phyloP scores from a whole-genome alignment of 2,797 vertebrate species.

The Nothura maculosa region DNA sequence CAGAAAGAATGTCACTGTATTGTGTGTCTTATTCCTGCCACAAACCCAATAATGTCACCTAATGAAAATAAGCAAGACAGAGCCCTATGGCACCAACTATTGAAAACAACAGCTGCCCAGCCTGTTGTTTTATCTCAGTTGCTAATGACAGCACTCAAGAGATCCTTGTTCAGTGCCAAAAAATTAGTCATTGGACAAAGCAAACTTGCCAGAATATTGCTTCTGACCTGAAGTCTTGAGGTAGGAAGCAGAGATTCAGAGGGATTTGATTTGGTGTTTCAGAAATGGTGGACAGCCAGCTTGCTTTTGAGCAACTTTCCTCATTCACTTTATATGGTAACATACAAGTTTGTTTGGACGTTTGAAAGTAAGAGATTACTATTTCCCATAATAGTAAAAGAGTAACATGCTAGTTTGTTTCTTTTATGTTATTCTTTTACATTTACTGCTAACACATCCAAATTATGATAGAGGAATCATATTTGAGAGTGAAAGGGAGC shows the following conservation, averaged over 20 bases:
- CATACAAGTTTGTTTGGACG: not conserved
- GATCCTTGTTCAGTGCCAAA: not conserved
- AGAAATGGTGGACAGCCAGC: not conserved
- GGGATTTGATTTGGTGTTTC: not conserved
- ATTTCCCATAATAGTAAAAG: not conserved
- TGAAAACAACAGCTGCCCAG: not conserved
- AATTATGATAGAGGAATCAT: not conserved
- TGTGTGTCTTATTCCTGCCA: not conserved
- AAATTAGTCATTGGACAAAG: conserved; percentile 1
- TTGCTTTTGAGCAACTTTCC: not conserved
- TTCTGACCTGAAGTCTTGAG: not conserved
- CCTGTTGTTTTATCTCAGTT: not conserved
- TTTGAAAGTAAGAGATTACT: not conserved
- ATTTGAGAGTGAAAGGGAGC: not conserved
- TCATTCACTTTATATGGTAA: not conserved
- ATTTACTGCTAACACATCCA: not conserved
- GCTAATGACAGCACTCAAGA: not conserved
- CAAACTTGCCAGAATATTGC: not conserved
- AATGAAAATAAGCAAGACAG: not conserved
- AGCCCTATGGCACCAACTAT: not conserved
- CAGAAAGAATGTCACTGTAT: not conserved
- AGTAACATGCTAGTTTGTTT: not conserved
- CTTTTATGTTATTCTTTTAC: not conserved
- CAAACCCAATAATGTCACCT: not conserved
- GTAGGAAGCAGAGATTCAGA: not conserved